These are phyloP conservation scores for Netelia inedita DNA, from an alignment of 2,888 invertebrate genomes.

Conservation along the genomic window DNA sequence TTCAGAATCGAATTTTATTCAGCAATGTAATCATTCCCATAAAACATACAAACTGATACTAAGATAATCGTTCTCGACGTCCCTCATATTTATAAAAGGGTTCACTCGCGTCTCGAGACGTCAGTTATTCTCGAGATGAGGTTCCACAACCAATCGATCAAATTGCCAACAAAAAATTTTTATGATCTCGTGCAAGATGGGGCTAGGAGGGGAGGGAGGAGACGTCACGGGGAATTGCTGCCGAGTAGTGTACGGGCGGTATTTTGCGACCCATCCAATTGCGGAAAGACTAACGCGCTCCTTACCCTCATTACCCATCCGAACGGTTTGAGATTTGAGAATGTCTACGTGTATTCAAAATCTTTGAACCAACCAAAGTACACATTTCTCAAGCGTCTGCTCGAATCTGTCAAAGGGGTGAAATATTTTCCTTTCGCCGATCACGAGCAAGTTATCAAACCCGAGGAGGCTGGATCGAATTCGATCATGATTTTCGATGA, in stretches of 20 bases:
- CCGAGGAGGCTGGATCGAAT: conserved; percentile 72
- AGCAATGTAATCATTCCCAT: too few species aligned
- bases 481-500: conserved; percentile 77
- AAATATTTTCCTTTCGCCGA: conserved; percentile 71
- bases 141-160: too few species aligned
- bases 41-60: too few species aligned
- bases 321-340: conserved; percentile 52
- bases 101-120: too few species aligned
- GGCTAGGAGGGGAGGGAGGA: background rate
- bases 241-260: conserved; percentile 43
- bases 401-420: conserved; percentile 70
- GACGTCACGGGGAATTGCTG: background rate
- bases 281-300: conserved; percentile 66
- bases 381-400: conserved; percentile 74
- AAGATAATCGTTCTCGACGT: too few species aligned
- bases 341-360: conserved; percentile 71
- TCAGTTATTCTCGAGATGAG: too few species aligned
- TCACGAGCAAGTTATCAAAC: conserved; percentile 70
- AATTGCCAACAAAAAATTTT: too few species aligned
- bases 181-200: too few species aligned
- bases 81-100: too few species aligned
- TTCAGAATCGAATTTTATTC: too few species aligned
- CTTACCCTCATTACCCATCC: conserved; percentile 59
- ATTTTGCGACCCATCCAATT: conserved; percentile 64
- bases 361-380: conserved; percentile 78